phyloP scores from a whole-genome alignment of 2,113 vertebrate species.

The Perccottus glenii region DNA sequence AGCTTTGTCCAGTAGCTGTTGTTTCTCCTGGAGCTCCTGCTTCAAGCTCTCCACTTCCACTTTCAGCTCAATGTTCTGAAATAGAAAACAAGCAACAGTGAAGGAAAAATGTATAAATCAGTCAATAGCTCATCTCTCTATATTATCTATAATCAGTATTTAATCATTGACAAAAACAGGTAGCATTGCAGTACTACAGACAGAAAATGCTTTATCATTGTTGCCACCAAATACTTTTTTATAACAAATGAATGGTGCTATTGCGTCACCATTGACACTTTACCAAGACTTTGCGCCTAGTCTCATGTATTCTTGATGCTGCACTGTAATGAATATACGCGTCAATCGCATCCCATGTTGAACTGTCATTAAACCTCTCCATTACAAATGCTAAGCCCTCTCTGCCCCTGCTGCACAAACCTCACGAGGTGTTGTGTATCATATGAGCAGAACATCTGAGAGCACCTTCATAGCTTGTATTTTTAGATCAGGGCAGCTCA shows the following conservation, averaged over 20 bases:
- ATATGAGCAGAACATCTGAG: constrained; percentile 53
- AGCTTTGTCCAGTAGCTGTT: constrained; percentile 87
- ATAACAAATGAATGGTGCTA: too few species aligned
- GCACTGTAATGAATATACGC: not conserved
- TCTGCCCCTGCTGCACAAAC: constrained; percentile 37
- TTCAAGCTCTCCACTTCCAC: constrained; percentile 98
- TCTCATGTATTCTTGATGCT: too few species aligned
- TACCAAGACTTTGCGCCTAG: too few species aligned
- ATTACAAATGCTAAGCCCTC: constrained; percentile 6
- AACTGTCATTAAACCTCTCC: constrained; percentile 9
- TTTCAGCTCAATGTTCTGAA: constrained; percentile 97
- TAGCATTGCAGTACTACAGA: not conserved
- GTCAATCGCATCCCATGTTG: not conserved
- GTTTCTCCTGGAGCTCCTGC: constrained; percentile 93
- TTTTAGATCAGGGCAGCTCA: constrained; percentile 74
- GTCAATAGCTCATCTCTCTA: not conserved
- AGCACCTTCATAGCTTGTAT: constrained; percentile 60
- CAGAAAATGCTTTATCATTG: not conserved
- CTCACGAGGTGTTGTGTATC: constrained; percentile 56
- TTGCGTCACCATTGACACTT: too few species aligned
- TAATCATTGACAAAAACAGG: not conserved
- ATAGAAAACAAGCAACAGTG: constrained; percentile 37
- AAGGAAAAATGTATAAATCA: not conserved
- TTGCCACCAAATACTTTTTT: too few species aligned
- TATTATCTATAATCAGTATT: not conserved